phyloP scores from a whole-genome alignment of 2,113 vertebrate genomes.

The Gymnocephalus cernua region DNA sequence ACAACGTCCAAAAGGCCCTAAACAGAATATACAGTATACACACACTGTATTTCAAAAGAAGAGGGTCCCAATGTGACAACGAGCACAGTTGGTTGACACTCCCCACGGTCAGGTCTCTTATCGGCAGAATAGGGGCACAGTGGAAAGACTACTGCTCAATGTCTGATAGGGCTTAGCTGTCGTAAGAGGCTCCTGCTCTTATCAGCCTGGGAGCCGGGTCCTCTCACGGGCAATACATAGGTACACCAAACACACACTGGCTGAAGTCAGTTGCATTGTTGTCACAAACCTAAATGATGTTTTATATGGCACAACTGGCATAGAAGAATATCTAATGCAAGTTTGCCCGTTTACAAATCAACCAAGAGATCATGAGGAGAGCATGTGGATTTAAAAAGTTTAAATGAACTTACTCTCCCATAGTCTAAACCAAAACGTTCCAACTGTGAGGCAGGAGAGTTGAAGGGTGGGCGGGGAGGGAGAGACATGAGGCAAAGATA shows the following conservation, averaged over 20 bases:
- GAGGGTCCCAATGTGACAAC: conserved; percentile 26
- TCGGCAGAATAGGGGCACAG: conserved; percentile 68
- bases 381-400: neutral
- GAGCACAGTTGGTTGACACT: conserved; percentile 54
- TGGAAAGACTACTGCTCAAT: conserved; percentile 76
- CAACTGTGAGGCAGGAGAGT: neutral
- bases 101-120: conserved; percentile 76
- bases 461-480: too few species aligned
- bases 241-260: conserved; percentile 14
- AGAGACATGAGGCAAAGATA: too few species aligned
- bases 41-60: conserved; percentile 23
- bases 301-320: neutral
- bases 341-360: neutral
- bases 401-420: neutral
- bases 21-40: neutral
- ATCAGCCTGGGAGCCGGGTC: conserved; percentile 69
- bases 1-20: conserved; percentile 6
- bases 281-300: neutral
- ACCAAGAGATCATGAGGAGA: neutral
- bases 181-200: conserved; percentile 66
- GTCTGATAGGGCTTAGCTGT: conserved; percentile 74
- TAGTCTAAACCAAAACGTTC: too few species aligned
- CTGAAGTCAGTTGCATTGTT: neutral
- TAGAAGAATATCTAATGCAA: neutral
- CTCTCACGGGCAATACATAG: conserved; percentile 48